These are phyloP conservation scores for Hippocampus barbouri DNA, from an alignment of 2,113 vertebrate genomes.

Conservation along the genomic window DNA sequence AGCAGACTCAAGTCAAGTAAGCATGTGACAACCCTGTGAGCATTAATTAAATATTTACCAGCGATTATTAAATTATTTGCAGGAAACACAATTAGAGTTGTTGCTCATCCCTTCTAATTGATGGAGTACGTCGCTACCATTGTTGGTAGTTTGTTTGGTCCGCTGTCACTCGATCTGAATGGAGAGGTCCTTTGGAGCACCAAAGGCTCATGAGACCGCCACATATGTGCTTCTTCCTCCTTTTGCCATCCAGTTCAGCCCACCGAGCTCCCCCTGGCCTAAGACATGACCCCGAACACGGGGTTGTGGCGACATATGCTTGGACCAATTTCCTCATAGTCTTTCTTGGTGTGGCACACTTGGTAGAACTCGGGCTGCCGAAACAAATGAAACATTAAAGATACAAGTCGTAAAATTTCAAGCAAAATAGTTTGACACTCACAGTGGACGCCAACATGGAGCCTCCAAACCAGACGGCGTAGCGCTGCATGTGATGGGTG, in stretches of 20 bases:
- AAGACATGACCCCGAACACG: slow-evolving; percentile 96
- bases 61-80: slow-evolving; percentile 52
- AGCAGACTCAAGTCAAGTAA: slow-evolving; percentile 53
- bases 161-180: slow-evolving; percentile 39
- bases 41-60: slow-evolving; percentile 50
- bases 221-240: slow-evolving; percentile 16
- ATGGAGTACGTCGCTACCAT: slow-evolving; percentile 26
- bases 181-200: slow-evolving; percentile 31
- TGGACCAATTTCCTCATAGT: slow-evolving; percentile 96
- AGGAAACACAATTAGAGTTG: slow-evolving; percentile 51
- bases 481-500: slow-evolving; percentile 94
- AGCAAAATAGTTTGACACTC: slow-evolving; percentile 41
- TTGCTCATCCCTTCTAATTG: slow-evolving; percentile 38
- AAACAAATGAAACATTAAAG: not conserved
- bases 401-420: too few species aligned
- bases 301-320: slow-evolving; percentile 98
- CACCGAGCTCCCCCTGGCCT: slow-evolving; percentile 25
- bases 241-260: slow-evolving; percentile 19
- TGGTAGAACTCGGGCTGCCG: slow-evolving; percentile 95
- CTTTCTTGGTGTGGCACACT: slow-evolving; percentile 98
- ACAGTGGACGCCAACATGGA: slow-evolving; percentile 91
- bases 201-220: slow-evolving; percentile 49
- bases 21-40: slow-evolving; percentile 52
- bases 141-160: slow-evolving; percentile 53
- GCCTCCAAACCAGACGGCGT: slow-evolving; percentile 94